These are phyloP conservation scores for Anguilla anguilla DNA, from an alignment of 2,797 vertebrate species.

Conservation along the genomic window DNA sequence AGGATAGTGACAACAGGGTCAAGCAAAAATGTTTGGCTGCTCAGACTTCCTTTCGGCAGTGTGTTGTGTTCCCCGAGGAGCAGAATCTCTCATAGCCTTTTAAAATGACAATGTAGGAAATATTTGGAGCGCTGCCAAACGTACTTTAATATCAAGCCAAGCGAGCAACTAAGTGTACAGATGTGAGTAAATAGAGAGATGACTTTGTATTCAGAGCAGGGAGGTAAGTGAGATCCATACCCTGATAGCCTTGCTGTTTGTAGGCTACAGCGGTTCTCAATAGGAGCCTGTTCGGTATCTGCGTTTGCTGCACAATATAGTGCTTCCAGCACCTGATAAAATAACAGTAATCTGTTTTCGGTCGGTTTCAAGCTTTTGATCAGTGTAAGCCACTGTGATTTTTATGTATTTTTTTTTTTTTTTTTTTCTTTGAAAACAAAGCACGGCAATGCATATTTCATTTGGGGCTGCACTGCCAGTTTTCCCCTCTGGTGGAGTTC, in stretches of 20 bases:
- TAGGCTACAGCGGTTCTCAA: slow-evolving; percentile 61
- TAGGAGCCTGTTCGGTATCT: slow-evolving; percentile 63
- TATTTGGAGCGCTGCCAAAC: slow-evolving; percentile 65
- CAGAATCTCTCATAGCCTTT: slow-evolving; percentile 21
- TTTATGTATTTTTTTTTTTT: neutral
- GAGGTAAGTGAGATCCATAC: slow-evolving; percentile 60
- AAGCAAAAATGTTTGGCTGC: neutral
- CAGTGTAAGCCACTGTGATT: slow-evolving; percentile 65
- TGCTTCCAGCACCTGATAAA: slow-evolving; percentile 72
- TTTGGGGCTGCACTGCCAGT: slow-evolving; percentile 36
- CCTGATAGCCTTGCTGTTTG: slow-evolving; percentile 67
- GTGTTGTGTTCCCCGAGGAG: slow-evolving; percentile 25
- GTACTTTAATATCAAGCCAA: slow-evolving; percentile 75
- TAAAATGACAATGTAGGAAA: slow-evolving; percentile 64
- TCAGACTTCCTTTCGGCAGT: slow-evolving; percentile 7
- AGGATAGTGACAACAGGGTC: slow-evolving; percentile 12
- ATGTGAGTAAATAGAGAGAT: slow-evolving; percentile 66
- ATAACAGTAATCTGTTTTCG: slow-evolving; percentile 72
- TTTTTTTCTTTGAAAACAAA: slow-evolving; percentile 36
- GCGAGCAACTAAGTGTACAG: slow-evolving; percentile 74
- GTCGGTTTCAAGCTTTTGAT: slow-evolving; percentile 68
- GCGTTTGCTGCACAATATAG: slow-evolving; percentile 54
- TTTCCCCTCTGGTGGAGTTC: neutral
- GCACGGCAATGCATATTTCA: slow-evolving; percentile 41
- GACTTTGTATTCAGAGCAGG: slow-evolving; percentile 70